A percentile compares a stretch with the other conserved stretches of the same genome.
Evolutionary conservation across 2,797 vertebrate species (phyloP).

Genomic region (Oceanodroma leucorhoa): DNA sequence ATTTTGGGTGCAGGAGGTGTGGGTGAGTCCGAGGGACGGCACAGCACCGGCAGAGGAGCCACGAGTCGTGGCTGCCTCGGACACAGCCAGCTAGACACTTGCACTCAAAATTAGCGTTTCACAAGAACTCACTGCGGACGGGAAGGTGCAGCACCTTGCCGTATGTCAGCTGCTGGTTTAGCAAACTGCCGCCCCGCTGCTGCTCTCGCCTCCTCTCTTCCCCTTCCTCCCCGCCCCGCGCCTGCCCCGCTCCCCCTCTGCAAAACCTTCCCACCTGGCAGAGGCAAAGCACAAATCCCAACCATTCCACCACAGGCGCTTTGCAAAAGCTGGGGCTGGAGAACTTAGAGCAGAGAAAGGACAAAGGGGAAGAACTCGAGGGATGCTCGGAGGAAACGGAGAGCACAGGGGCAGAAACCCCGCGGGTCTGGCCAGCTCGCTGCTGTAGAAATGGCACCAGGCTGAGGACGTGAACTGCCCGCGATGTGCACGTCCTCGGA

Average conservation of each 20-base stretch:
- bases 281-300: neutral
- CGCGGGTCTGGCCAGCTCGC: rapidly evolving
- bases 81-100: neutral
- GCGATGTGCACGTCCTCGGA: rapidly evolving
- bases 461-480: neutral
- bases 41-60: neutral
- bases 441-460: neutral
- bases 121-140: neutral
- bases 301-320: rapidly evolving
- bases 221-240: neutral
- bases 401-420: neutral
- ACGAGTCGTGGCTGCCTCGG: rapidly evolving
- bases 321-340: neutral
- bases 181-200: neutral
- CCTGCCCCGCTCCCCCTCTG: rapidly evolving
- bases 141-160: neutral
- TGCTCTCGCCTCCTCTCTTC: neutral
- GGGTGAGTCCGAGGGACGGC: neutral
- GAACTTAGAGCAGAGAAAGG: neutral
- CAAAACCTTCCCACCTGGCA: neutral
- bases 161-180: neutral
- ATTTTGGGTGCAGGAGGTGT: neutral
- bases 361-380: neutral
- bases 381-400: neutral
- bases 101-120: neutral